These are phyloP conservation scores for Isurus oxyrinchus DNA, from an alignment of 2,113 vertebrate genomes.

Conservation along the genomic window DNA sequence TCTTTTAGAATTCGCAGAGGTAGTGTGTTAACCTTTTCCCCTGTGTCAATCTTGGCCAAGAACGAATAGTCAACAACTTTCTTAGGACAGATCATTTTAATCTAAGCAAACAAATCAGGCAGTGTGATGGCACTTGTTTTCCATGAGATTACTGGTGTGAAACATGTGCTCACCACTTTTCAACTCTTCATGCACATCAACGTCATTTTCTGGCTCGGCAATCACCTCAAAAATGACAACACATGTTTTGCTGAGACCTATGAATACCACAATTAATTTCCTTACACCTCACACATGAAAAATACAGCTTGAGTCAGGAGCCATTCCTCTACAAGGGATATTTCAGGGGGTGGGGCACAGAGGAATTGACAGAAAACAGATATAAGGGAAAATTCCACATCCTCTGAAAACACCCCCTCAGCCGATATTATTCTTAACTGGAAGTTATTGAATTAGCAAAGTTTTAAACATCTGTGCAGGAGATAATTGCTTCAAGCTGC, in stretches of 20 bases:
- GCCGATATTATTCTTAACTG: neutral
- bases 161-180: no score
- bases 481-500: neutral
- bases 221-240: neutral
- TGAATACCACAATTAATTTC: neutral
- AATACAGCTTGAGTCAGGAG: neutral
- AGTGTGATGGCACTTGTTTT: no score
- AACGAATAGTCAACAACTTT: no score
- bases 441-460: neutral
- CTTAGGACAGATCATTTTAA: no score
- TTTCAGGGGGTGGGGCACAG: neutral
- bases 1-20: no score
- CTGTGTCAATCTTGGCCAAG: no score
- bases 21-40: no score
- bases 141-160: no score
- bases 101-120: no score
- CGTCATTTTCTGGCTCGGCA: no score
- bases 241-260: neutral
- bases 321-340: no score
- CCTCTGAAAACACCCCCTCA: neutral
- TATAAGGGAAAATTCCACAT: neutral
- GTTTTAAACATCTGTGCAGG: neutral
- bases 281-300: neutral
- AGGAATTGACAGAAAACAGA: neutral
- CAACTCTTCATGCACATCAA: no score